phyloP scores from a whole-genome alignment of 2,888 invertebrate genomes.

The Rapana venosa region DNA sequence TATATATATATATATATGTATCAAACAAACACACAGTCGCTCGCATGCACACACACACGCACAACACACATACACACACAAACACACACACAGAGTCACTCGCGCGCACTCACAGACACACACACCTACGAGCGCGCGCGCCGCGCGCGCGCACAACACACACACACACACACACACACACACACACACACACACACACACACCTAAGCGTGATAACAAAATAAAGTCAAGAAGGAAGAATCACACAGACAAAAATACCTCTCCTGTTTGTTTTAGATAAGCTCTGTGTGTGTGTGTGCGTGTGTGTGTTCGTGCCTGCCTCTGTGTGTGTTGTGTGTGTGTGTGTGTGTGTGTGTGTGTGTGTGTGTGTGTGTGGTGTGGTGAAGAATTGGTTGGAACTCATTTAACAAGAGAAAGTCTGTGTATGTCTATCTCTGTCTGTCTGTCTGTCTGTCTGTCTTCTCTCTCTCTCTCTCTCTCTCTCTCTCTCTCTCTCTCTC shows the following conservation, averaged over 20 bases:
- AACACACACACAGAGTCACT: not conserved
- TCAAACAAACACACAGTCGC: not conserved
- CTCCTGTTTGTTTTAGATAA: no score
- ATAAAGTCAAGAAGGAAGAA: not conserved
- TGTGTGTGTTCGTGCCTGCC: no score
- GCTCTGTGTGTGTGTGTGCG: no score
- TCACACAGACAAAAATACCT: not conserved
- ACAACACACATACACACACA: not conserved
- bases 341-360: slow-evolving; percentile 18
- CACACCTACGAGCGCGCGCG: no score
- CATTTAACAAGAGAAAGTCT: not conserved
- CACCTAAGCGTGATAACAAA: not conserved
- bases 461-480: not conserved
- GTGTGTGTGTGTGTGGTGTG: slow-evolving; percentile 13
- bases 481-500: not conserved
- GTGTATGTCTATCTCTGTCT: not conserved
- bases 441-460: not conserved
- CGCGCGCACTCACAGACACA: not conserved
- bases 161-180: not conserved
- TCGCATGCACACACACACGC: not conserved
- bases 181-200: not conserved
- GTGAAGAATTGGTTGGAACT: not conserved
- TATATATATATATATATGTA: no score
- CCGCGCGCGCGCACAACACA: no score
- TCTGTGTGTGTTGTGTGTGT: slow-evolving; percentile 4